Evolutionary conservation across 2,888 invertebrate genomes (phyloP), one percentile per base, ranked within the genome.

Genomic region (Sipha maydis): DNA sequence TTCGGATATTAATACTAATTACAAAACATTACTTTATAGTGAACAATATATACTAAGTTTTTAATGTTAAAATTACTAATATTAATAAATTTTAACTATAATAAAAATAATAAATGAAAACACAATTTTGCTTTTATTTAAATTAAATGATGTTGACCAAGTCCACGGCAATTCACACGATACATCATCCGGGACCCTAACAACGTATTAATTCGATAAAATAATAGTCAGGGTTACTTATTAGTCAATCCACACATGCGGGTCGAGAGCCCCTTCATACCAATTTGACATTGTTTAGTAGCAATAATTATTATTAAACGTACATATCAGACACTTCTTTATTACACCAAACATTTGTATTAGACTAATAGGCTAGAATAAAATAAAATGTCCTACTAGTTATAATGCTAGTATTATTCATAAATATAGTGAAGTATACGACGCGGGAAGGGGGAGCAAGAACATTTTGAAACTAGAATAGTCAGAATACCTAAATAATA

Each of bases 191-290:
- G 86, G 85, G 79, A 75, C 86, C 86, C 73, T 56, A 80, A 88
- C 86, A 88, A 73, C 54, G 31, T 71, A 56, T 88, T 88, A 88
- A 88, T 88, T 88, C 80, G 86, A 88, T 88, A 88, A 88, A 88
- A 88, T 88, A 88, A 88, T 88, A 88, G 86, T 80, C 80, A 88
- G 86, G 86, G 80, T 88, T 88, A 86, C 85, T 86, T 86, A 79
- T 86, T 86, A 80, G 86, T 71, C 73, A 88, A 88, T 88, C 86
- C 80, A 88, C 73, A 41, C 67, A 88, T 88, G 86, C 86, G 86
- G 86, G 86, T 73, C 86, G 80, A 86, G 86, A 75, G 73, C 79
- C 86, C 86, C 80, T 88, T 75, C 73, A 73, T 82, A 82, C 75
- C 86, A 88, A 88, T 88, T 88, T 88, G 86, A 80, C 73, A 82